These are phyloP conservation scores for Carapus acus DNA, from an alignment of 2,797 vertebrate genomes.

Conservation along the genomic window DNA sequence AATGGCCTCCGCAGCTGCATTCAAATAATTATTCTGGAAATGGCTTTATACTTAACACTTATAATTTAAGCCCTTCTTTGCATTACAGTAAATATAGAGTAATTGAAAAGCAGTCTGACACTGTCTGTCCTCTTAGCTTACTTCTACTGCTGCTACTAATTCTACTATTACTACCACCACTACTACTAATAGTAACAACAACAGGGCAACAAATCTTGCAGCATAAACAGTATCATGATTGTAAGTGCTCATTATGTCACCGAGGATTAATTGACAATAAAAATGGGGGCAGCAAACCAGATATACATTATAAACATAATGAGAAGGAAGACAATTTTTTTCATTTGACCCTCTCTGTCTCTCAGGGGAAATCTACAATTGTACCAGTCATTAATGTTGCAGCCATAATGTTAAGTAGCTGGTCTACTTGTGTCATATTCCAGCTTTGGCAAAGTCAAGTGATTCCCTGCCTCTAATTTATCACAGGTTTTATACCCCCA, in stretches of 20 bases:
- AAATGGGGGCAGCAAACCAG: slow-evolving; percentile 62
- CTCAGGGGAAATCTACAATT: slow-evolving; percentile 65
- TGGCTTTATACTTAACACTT: slow-evolving; percentile 5
- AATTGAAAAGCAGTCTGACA: slow-evolving; percentile 16
- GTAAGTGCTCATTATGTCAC: slow-evolving; percentile 64
- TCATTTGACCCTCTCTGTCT: slow-evolving; percentile 61
- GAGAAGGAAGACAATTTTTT: slow-evolving; percentile 65
- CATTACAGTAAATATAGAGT: neutral
- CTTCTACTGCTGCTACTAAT: neutral
- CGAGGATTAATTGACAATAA: slow-evolving; percentile 67
- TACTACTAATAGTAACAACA: slow-evolving; percentile 10
- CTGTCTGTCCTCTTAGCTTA: neutral
- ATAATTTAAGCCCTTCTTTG: neutral
- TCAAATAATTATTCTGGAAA: slow-evolving; percentile 50
- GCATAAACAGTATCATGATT: slow-evolving; percentile 25
- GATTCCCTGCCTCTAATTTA: slow-evolving; percentile 60
- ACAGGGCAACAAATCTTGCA: slow-evolving; percentile 12
- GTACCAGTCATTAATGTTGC: slow-evolving; percentile 68
- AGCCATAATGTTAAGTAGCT: slow-evolving; percentile 70
- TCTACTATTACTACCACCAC: slow-evolving; percentile 1
- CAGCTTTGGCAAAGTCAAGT: slow-evolving; percentile 69
- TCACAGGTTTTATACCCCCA: slow-evolving; percentile 43
- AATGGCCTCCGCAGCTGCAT: slow-evolving; percentile 39
- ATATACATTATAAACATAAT: slow-evolving; percentile 66
- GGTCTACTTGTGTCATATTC: slow-evolving; percentile 71